Conservation (phyloP, 1,140 invertebrate genomes). For the Sipha flava region DNA sequence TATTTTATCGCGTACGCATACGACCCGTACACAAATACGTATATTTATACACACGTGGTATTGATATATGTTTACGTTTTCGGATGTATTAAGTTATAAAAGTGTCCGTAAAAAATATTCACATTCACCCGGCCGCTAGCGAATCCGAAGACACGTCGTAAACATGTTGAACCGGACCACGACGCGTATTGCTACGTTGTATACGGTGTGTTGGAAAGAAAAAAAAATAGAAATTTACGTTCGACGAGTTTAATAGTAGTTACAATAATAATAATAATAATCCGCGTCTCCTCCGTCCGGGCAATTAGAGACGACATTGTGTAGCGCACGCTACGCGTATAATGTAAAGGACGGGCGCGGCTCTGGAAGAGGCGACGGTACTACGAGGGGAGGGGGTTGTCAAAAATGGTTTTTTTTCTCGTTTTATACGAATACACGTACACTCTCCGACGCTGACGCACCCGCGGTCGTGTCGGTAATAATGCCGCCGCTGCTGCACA, state of each 20-base stretch:
- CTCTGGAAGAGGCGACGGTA: too few species aligned
- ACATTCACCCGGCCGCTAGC: background rate
- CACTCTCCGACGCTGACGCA: too few species aligned
- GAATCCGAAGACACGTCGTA: constrained; percentile 5
- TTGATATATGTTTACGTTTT: background rate
- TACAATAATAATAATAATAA: background rate
- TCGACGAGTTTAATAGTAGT: background rate
- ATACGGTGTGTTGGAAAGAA: too few species aligned
- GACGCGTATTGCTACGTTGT: background rate
- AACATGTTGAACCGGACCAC: background rate
- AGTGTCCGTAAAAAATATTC: background rate
- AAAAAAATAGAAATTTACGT: background rate
- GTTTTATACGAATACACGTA: background rate
- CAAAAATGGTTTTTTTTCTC: background rate
- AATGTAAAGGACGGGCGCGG: background rate
- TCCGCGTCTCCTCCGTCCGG: background rate
- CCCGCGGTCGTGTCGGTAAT: background rate
- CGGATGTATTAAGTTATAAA: constrained; percentile 4
- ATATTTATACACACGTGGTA: background rate
- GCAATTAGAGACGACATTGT: constrained; percentile 22
- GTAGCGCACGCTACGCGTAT: background rate
- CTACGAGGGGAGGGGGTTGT: background rate
- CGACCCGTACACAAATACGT: background rate
- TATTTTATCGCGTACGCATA: too few species aligned
- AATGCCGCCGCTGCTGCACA: background rate